phyloP scores from a whole-genome alignment of 1,140 invertebrate genomes.

The Sycophaga agraensis region DNA sequence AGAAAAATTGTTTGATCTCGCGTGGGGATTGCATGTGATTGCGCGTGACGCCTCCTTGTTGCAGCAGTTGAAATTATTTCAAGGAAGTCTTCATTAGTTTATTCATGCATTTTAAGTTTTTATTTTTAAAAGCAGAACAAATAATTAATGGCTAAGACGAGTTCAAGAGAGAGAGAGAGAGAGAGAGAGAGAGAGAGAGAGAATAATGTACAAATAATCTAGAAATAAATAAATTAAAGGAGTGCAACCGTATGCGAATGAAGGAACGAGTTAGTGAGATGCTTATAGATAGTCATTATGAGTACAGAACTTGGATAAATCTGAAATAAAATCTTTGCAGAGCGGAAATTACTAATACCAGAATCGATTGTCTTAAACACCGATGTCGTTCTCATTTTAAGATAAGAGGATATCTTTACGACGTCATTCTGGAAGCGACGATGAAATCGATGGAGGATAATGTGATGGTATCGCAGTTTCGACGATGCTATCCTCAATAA shows the following conservation, averaged over 20 bases:
- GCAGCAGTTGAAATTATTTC: too few species aligned
- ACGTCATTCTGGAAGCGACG: background rate
- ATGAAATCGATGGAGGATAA: slow-evolving; percentile 11
- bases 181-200: too few species aligned
- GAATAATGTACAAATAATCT: too few species aligned
- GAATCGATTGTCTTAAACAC: slow-evolving; percentile 7
- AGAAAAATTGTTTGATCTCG: slow-evolving; percentile 9
- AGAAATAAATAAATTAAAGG: too few species aligned
- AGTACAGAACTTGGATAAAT: background rate
- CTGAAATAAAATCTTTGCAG: background rate
- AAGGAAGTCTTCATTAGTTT: too few species aligned
- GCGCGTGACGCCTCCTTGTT: too few species aligned
- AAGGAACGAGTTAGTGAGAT: background rate
- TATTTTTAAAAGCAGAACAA: too few species aligned
- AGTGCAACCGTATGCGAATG: background rate
- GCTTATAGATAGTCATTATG: background rate
- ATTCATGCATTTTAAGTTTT: background rate
- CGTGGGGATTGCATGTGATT: background rate
- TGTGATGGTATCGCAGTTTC: slow-evolving; percentile 7
- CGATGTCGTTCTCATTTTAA: background rate
- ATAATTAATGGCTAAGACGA: too few species aligned
- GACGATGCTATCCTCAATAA: too few species aligned
- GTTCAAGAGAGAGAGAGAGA: too few species aligned
- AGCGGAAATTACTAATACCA: slow-evolving; percentile 4
- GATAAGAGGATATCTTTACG: slow-evolving; percentile 1